phyloP scores from a whole-genome alignment of 2,113 vertebrate species.

The Herpetotheres cachinnans region DNA sequence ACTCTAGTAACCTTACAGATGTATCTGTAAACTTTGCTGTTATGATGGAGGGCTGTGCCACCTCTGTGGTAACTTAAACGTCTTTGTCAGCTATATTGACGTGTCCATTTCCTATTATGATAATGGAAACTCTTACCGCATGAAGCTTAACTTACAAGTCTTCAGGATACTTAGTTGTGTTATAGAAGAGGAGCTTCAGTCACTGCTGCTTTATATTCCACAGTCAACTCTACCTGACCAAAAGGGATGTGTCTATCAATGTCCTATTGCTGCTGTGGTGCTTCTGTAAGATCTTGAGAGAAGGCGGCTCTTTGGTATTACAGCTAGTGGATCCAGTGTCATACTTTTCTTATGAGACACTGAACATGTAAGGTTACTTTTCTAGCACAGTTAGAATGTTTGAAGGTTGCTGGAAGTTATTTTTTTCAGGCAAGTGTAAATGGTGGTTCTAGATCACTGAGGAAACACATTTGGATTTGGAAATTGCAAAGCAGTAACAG shows the following conservation, averaged over 20 bases:
- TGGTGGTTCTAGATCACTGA: not conserved
- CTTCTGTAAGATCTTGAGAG: not conserved
- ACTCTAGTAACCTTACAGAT: not conserved
- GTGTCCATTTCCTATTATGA: not conserved
- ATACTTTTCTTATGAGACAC: not conserved
- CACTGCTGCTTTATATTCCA: not conserved
- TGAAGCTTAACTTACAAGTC: not conserved
- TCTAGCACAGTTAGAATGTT: not conserved
- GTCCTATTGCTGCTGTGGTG: not conserved
- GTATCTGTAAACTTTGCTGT: not conserved
- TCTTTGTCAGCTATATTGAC: not conserved
- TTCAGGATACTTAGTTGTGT: not conserved
- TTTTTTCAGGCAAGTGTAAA: not conserved
- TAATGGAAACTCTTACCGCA: not conserved
- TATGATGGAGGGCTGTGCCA: not conserved
- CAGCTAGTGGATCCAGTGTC: not conserved
- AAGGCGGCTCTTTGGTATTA: not conserved
- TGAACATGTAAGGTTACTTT: not conserved
- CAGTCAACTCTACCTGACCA: not conserved
- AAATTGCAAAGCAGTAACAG: not conserved
- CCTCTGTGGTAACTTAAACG: not conserved
- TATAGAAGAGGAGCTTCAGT: not conserved
- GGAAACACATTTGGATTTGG: not conserved
- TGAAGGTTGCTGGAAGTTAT: not conserved
- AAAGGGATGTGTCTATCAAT: not conserved